Conservation (phyloP, 2,888 invertebrate species). For the Taphrorychus bicolor region DNA sequence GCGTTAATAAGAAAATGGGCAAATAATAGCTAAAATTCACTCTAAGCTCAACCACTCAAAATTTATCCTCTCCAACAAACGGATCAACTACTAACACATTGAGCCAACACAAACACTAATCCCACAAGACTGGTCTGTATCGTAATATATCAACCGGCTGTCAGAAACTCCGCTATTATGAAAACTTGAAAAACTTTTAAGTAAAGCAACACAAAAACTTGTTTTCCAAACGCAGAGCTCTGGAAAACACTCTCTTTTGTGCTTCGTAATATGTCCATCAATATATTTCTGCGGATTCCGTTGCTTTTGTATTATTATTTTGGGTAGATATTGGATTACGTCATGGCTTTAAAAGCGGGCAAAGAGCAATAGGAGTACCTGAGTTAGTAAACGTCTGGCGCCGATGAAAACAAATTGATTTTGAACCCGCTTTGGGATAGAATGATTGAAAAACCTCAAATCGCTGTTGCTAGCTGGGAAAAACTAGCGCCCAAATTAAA, state of each 20-base stretch:
- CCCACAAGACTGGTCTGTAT: not conserved
- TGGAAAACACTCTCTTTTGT: conserved; percentile 9
- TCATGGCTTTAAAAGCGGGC: not conserved
- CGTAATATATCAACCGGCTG: not conserved
- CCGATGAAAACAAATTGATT: too few relatives aligned
- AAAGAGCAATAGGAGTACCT: not conserved
- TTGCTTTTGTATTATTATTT: not conserved
- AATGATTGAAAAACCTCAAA: too few relatives aligned
- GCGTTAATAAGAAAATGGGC: too few relatives aligned
- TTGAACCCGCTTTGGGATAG: too few relatives aligned
- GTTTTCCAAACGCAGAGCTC: not conserved
- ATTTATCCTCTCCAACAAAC: not conserved
- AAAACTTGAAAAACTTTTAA: conserved; percentile 5
- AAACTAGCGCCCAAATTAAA: too few relatives aligned
- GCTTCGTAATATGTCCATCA: conserved; percentile 10
- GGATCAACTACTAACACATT: not conserved
- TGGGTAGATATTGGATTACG: not conserved
- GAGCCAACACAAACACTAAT: not conserved
- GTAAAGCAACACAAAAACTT: conserved; percentile 9
- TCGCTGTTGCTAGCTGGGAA: too few relatives aligned
- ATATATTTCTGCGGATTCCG: not conserved
- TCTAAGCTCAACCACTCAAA: not conserved
- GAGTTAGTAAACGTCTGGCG: too few relatives aligned
- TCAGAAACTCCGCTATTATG: conserved; percentile 6
- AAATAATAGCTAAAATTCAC: too few relatives aligned